Conservation (phyloP, 2,888 invertebrate species). For the Idaea aversata region DNA sequence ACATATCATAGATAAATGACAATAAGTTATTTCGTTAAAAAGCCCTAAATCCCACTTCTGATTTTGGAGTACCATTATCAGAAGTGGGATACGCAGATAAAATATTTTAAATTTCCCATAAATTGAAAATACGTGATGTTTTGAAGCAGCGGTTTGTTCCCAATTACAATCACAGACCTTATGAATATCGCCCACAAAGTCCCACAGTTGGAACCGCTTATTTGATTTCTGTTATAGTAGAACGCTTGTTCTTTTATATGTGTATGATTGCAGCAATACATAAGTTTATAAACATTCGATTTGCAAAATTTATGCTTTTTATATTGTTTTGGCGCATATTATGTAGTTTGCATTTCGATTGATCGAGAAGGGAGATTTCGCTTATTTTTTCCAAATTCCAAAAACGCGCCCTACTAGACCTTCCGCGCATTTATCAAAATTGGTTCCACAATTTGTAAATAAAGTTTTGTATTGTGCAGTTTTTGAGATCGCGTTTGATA, state of each 20-base stretch:
- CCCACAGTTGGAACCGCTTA: slow-evolving; percentile 53
- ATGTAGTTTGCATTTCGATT: slow-evolving; percentile 60
- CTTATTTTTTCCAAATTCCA: slow-evolving; percentile 61
- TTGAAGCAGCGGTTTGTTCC: slow-evolving; percentile 12
- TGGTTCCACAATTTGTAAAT: slow-evolving; percentile 56
- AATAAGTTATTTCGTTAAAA: too few relatives aligned
- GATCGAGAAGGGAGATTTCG: slow-evolving; percentile 46
- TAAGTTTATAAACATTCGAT: slow-evolving; percentile 58
- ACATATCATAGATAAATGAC: slow-evolving; percentile 2
- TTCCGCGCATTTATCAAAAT: slow-evolving; percentile 67
- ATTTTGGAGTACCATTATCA: too few relatives aligned
- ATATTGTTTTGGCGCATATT: slow-evolving; percentile 56
- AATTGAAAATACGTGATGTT: slow-evolving; percentile 8
- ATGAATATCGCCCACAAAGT: slow-evolving; percentile 36
- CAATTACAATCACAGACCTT: slow-evolving; percentile 26
- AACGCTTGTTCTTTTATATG: slow-evolving; percentile 65
- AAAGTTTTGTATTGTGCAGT: slow-evolving; percentile 38
- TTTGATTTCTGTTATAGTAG: slow-evolving; percentile 65
- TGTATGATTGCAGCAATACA: slow-evolving; percentile 69
- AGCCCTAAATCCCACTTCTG: too few relatives aligned
- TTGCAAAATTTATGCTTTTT: slow-evolving; percentile 63
- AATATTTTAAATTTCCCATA: slow-evolving; percentile 2
- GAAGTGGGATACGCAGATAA: slow-evolving; percentile 1
- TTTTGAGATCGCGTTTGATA: slow-evolving; percentile 37
- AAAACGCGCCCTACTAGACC: slow-evolving; percentile 59